These are phyloP conservation scores for Aelia acuminata DNA, from an alignment of 2,888 invertebrate species.

Conservation along the genomic window DNA sequence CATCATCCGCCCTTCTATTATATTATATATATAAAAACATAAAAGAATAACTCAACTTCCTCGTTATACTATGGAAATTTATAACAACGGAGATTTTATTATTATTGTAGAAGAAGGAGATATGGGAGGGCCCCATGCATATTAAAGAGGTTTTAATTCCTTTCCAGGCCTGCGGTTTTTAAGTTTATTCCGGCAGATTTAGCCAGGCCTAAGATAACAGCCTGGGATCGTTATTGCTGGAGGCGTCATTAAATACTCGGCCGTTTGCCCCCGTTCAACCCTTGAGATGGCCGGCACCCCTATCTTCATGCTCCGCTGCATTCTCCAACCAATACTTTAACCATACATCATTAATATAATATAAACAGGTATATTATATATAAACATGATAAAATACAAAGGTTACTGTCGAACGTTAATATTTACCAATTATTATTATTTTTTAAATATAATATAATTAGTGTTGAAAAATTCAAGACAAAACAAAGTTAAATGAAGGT, in stretches of 20 bases:
- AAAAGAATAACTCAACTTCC: conserved; percentile 37
- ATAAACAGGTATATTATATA: neutral
- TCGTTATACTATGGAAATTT: conserved; percentile 57
- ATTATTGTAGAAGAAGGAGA: conserved; percentile 45
- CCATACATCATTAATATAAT: no score
- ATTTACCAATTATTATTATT: no score
- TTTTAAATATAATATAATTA: no score
- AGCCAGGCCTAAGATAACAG: conserved; percentile 43
- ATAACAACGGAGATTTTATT: conserved; percentile 47
- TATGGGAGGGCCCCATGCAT: conserved; percentile 50
- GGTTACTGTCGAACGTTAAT: neutral
- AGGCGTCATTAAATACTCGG: conserved; percentile 12
- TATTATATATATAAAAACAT: conserved; percentile 60
- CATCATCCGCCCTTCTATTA: conserved; percentile 63
- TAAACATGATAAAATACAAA: neutral
- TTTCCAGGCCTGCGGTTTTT: neutral
- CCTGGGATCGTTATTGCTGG: neutral
- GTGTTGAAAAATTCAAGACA: no score
- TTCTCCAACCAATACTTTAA: neutral
- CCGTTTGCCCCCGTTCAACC: neutral
- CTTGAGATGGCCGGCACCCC: neutral
- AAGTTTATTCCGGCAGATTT: conserved; percentile 21
- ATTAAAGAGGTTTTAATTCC: conserved; percentile 48
- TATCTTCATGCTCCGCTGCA: neutral
- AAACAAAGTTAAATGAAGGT: no score